phyloP scores from a whole-genome alignment of 2,797 vertebrate genomes.

The Loriculus beryllinus region DNA sequence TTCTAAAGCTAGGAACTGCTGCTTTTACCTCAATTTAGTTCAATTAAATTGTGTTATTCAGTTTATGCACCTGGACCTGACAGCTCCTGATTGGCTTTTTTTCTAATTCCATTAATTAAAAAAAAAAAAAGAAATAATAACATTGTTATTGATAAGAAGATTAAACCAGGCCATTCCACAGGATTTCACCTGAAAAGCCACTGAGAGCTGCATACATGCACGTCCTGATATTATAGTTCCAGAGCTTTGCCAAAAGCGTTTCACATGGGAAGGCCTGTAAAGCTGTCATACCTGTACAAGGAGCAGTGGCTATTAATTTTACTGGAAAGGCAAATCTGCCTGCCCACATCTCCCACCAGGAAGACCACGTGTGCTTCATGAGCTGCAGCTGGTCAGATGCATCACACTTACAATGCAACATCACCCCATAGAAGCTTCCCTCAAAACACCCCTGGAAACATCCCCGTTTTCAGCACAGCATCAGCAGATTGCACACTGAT shows the following conservation, averaged over 20 bases:
- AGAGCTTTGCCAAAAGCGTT: not conserved
- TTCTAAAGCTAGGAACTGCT: not conserved
- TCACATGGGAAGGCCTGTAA: not conserved
- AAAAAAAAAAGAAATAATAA: not conserved
- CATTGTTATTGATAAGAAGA: not conserved
- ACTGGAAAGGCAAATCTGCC: not conserved
- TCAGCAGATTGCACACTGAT: not conserved
- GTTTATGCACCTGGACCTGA: slow-evolving; percentile 4
- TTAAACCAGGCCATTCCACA: slow-evolving; percentile 38
- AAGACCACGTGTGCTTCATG: rapidly evolving
- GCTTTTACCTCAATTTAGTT: not conserved
- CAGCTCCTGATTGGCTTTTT: not conserved
- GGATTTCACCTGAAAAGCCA: slow-evolving; percentile 11
- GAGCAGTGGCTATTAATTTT: not conserved
- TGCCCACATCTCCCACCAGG: not conserved
- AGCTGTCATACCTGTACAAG: not conserved
- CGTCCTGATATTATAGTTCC: not conserved
- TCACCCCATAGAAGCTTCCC: rapidly evolving
- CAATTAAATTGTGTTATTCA: not conserved
- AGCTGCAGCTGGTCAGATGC: not conserved
- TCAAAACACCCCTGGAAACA: not conserved
- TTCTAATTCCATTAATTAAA: slow-evolving; percentile 45
- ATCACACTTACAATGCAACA: not conserved
- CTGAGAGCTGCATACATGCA: rapidly evolving
- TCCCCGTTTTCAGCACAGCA: not conserved